Evolutionary conservation across 2,888 invertebrate species (phyloP).

Genomic region (Himalopsyche anomala): DNA sequence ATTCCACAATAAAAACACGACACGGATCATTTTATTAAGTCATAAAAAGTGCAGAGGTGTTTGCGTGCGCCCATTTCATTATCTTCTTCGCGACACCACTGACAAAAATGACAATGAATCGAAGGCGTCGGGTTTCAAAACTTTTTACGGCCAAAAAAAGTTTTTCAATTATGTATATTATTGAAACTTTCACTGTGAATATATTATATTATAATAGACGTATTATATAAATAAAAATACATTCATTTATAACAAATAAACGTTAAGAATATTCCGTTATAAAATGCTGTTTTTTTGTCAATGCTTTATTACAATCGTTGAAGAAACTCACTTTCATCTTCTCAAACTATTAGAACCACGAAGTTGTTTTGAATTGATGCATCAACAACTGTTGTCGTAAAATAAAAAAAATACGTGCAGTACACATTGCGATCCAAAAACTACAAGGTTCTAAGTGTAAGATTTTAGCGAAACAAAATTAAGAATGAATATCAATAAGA

Average conservation of each 20-base stretch:
- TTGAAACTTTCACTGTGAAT: slow-evolving; percentile 40
- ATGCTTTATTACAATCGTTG: too few relatives aligned
- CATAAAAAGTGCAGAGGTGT: slow-evolving; percentile 41
- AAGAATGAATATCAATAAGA: too few relatives aligned
- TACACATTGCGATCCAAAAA: too few relatives aligned
- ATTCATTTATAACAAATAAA: neutral
- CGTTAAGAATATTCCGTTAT: neutral
- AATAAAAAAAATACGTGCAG: too few relatives aligned
- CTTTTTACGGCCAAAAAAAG: neutral
- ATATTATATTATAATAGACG: neutral
- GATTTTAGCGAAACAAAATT: too few relatives aligned
- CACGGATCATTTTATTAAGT: slow-evolving; percentile 33
- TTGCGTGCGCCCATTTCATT: slow-evolving; percentile 36
- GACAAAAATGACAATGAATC: slow-evolving; percentile 25
- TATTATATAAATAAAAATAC: neutral
- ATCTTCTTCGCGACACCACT: slow-evolving; percentile 11
- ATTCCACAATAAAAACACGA: slow-evolving; percentile 9
- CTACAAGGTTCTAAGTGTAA: too few relatives aligned
- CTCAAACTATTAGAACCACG: too few relatives aligned
- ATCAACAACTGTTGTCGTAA: too few relatives aligned
- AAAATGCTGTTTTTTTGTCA: neutral
- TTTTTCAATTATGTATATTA: slow-evolving; percentile 12
- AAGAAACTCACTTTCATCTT: too few relatives aligned
- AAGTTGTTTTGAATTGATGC: too few relatives aligned
- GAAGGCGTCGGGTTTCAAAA: slow-evolving; percentile 32